Conservation (phyloP, 1,140 invertebrate species). For the Oedothorax gibbosus region DNA sequence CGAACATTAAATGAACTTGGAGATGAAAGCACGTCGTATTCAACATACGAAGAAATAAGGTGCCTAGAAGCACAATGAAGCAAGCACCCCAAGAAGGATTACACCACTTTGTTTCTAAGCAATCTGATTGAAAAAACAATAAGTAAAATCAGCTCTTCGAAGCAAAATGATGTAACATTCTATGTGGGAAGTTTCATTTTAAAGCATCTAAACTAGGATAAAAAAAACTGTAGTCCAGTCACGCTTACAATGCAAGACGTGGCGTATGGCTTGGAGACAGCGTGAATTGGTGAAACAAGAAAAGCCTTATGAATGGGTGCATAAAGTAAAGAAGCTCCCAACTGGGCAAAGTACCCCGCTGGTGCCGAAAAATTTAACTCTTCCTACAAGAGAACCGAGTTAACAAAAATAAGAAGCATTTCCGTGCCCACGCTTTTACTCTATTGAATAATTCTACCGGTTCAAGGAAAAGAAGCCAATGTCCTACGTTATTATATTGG, state of each 20-base stretch:
- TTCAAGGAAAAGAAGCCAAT: not conserved
- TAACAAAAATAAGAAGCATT: slow-evolving; percentile 8
- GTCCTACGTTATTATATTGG: not conserved
- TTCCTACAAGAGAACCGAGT: not conserved
- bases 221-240: not conserved
- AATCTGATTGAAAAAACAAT: not conserved
- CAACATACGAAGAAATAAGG: too few relatives aligned
- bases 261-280: slow-evolving; percentile 5
- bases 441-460: slow-evolving; percentile 2
- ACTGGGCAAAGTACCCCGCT: slow-evolving; percentile 17
- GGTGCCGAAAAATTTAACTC: not conserved
- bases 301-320: not conserved
- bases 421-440: slow-evolving; percentile 18
- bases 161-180: not conserved
- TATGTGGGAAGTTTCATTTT: not conserved
- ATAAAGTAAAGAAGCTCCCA: not conserved
- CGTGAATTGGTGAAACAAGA: slow-evolving; percentile 31
- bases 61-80: too few relatives aligned
- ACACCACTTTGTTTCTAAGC: not conserved
- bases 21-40: too few relatives aligned
- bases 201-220: not conserved
- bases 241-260: not conserved
- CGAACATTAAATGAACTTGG: too few relatives aligned
- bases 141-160: not conserved
- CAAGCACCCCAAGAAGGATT: not conserved